phyloP scores from a whole-genome alignment of 2,888 invertebrate species.

The Campoplex capitator region DNA sequence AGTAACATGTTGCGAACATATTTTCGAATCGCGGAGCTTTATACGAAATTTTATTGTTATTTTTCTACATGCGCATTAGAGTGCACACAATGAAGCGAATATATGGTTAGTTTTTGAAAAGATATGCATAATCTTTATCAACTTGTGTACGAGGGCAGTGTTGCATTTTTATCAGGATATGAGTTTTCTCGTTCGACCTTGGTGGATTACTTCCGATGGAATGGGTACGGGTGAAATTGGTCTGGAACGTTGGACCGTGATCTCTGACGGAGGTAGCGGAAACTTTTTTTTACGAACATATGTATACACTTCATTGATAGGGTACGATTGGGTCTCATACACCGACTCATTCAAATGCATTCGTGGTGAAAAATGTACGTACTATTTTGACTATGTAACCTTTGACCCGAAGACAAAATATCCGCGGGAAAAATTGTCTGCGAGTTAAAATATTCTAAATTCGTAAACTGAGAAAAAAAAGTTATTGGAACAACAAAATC shows the following conservation, averaged over 20 bases:
- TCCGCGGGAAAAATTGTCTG: no score
- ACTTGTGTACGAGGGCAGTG: neutral
- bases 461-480: no score
- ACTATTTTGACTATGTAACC: no score
- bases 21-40: neutral
- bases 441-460: no score
- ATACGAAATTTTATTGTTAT: no score
- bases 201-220: conserved; percentile 41
- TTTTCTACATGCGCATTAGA: neutral
- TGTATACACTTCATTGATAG: no score
- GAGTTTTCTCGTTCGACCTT: conserved; percentile 14
- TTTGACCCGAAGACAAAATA: no score
- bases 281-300: conserved; percentile 29
- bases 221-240: conserved; percentile 56
- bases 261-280: conserved; percentile 46
- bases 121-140: conserved; percentile 1
- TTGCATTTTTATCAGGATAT: neutral
- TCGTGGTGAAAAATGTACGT: no score
- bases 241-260: conserved; percentile 47
- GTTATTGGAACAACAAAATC: no score
- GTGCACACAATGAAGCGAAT: neutral
- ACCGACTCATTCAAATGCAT: no score
- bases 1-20: neutral
- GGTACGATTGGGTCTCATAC: no score
- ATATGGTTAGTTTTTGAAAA: neutral